Base-by-base conservation (phyloP, 2,113 vertebrate genomes). In the Podiceps cristatus region DNA sequence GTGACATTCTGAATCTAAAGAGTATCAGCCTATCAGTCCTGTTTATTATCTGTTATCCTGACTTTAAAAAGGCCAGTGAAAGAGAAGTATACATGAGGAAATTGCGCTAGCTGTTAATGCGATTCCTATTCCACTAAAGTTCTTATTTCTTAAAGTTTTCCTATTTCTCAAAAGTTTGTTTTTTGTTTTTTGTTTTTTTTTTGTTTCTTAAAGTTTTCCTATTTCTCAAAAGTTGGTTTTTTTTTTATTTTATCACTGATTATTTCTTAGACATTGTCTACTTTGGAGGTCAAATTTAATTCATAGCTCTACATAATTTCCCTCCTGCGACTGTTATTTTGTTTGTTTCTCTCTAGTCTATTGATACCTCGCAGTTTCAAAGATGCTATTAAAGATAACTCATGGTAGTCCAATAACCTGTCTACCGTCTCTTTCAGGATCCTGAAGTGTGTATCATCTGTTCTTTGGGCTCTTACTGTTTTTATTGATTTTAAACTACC, bases 401-500 rank as follows among this genome's bases (percentile, higher is more conserved):
- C 58, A 52, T 42, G 18, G 40, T 47, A 82, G 56, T 45, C 69
- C 55, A 69, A 64, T 88, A 85, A 85, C 78, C 53, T 80, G 20
- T 33, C 53, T 89, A 35, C 50, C 74, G 60, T 56, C 71, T 95
- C 60, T 74, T 91, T 88, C 47, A 80, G 68, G 58, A 82, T 88
- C 35, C 45, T 7, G 1, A 80, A 62, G 33, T 49, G 23, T 68
- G 35, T 83, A 35, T 81, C 50, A 81, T 67, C 44, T 91, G 63
- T 27, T 88, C 80, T 88, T 86, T 58, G 71, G 33, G 17, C 22
- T 90, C 69, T 87, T 40, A 80, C 42, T 60, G 44, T 42, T 96
- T 94, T 89, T 82, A 93, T 89, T 90, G 93, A 94, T 95, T 96
- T 97, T 81, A 72, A 77, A 88, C 96, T 88, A 93, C 71, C 69